Evolutionary conservation across 2,888 invertebrate species (phyloP).

Genomic region (Vannuccia rotundouncinata): DNA sequence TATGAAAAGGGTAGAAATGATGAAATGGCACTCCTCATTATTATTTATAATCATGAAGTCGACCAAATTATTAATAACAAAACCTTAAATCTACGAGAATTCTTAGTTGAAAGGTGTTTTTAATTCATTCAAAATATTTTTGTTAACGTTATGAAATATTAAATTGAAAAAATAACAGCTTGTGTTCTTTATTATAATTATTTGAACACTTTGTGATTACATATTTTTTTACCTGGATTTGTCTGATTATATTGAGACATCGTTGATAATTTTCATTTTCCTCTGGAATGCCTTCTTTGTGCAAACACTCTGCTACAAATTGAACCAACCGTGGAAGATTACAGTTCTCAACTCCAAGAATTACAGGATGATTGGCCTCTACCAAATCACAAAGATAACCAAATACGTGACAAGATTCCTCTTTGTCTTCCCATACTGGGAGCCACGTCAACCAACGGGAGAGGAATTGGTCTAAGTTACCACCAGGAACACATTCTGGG

Average conservation of each 20-base stretch:
- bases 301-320: slow-evolving; percentile 82
- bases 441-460: slow-evolving; percentile 90
- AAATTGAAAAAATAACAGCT: no score
- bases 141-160: no score
- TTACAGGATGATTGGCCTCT: slow-evolving; percentile 74
- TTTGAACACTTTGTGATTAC: no score
- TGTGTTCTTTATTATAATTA: no score
- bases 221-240: slow-evolving; percentile 71
- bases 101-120: no score
- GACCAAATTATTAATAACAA: no score
- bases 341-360: slow-evolving; percentile 76
- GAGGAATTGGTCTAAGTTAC: slow-evolving; percentile 76
- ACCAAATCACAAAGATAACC: slow-evolving; percentile 88
- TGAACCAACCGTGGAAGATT: slow-evolving; percentile 80
- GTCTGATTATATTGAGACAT: slow-evolving; percentile 75
- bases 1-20: no score
- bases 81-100: no score
- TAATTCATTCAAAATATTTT: no score
- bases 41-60: no score
- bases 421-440: slow-evolving; percentile 88
- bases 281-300: slow-evolving; percentile 71
- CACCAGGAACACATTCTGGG: slow-evolving; percentile 40
- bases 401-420: slow-evolving; percentile 91
- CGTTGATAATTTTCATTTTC: slow-evolving; percentile 69
- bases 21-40: no score